phyloP scores from a whole-genome alignment of 2,888 invertebrate species.

The Phaedon cochleariae region DNA sequence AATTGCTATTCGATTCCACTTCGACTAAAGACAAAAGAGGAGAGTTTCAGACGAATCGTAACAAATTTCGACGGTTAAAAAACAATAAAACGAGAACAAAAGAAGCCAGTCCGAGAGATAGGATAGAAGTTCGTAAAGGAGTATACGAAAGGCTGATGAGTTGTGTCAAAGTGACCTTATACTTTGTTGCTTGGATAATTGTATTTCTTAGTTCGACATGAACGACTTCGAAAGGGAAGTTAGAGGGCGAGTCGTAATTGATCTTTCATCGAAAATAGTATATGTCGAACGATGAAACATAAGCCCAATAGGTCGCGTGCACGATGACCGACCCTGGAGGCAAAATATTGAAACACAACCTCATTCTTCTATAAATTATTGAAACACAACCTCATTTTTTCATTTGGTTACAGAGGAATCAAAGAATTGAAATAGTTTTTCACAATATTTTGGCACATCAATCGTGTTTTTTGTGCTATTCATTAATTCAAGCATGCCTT shows the following conservation, averaged over 20 bases:
- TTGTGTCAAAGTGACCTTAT: slow-evolving; percentile 49
- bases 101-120: slow-evolving; percentile 35
- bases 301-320: no score
- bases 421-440: no score
- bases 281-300: no score
- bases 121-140: slow-evolving; percentile 22
- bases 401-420: no score
- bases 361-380: no score
- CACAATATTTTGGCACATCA: no score
- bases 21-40: slow-evolving; percentile 32
- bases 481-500: no score
- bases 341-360: no score
- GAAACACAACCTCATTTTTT: no score
- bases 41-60: slow-evolving; percentile 35
- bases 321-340: no score
- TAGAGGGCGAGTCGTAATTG: slow-evolving; percentile 52
- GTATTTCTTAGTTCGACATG: slow-evolving; percentile 50
- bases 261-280: no score
- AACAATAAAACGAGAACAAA: slow-evolving; percentile 39
- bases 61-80: slow-evolving; percentile 42
- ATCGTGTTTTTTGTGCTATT: no score
- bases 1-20: slow-evolving; percentile 1
- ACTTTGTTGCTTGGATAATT: slow-evolving; percentile 53
- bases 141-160: slow-evolving; percentile 37
- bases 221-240: slow-evolving; percentile 49